phyloP scores from a whole-genome alignment of 2,797 vertebrate species.

The Poeciliopsis turneri region DNA sequence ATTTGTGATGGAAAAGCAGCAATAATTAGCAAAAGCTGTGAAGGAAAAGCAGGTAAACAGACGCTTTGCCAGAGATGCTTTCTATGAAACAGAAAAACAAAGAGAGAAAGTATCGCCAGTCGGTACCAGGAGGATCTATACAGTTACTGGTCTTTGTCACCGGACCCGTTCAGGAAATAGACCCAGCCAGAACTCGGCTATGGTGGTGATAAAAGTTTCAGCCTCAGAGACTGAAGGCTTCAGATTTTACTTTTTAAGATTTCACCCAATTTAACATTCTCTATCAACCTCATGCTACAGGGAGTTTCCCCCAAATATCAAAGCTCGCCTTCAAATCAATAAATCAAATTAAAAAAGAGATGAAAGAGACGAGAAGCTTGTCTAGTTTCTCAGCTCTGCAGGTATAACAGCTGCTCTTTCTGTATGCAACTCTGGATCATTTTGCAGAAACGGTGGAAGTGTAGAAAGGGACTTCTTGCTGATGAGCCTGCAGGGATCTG shows the following conservation, averaged over 20 bases:
- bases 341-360: not conserved
- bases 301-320: not conserved
- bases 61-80: not conserved
- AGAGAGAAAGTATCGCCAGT: not conserved
- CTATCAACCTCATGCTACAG: not conserved
- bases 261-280: not conserved
- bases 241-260: not conserved
- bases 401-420: not conserved
- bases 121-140: not conserved
- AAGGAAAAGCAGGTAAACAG: not conserved
- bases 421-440: not conserved
- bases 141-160: not conserved
- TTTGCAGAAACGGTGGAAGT: constrained; percentile 18
- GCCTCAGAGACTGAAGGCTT: not conserved
- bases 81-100: not conserved
- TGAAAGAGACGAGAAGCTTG: not conserved
- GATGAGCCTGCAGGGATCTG: constrained; percentile 36
- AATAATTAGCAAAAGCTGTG: too few relatives aligned
- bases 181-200: not conserved
- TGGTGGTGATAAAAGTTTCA: not conserved
- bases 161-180: not conserved
- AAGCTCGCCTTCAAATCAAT: not conserved
- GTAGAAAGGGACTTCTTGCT: constrained; percentile 37
- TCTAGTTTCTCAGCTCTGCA: not conserved
- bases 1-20: too few relatives aligned